Conservation (phyloP, 2,888 invertebrate species). For the Arenicola marina region DNA sequence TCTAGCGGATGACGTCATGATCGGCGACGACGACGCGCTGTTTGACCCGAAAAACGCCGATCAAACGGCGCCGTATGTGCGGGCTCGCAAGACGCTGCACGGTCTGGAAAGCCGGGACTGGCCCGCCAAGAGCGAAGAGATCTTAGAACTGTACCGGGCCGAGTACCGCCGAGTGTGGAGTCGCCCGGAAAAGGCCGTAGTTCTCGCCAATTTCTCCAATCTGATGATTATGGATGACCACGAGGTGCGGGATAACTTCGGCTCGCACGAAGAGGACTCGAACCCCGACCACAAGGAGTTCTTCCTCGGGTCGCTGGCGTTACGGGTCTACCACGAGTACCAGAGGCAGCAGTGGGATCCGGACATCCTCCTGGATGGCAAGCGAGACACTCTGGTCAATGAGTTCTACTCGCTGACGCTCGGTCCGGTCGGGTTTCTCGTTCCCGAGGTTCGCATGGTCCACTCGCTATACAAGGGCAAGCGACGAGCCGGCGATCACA, state of each 20-base stretch:
- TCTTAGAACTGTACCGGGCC: not conserved
- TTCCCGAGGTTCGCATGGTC: conserved; percentile 4
- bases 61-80: not conserved
- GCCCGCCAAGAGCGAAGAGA: not conserved
- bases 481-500: not conserved
- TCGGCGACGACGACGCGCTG: not conserved
- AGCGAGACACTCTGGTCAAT: not conserved
- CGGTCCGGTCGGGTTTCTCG: conserved; percentile 8
- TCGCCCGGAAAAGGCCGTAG: not conserved
- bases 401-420: conserved; percentile 1
- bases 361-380: conserved; percentile 2
- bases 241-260: conserved; percentile 12
- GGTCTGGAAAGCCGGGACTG: not conserved
- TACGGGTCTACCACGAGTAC: conserved; percentile 10
- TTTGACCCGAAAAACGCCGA: not conserved
- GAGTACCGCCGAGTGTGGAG: not conserved
- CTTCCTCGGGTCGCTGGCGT: conserved; percentile 5
- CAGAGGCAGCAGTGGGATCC: conserved; percentile 14
- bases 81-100: not conserved
- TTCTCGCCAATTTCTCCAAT: conserved; percentile 8
- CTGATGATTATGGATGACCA: conserved; percentile 16
- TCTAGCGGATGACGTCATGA: not conserved
- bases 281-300: conserved; percentile 5
- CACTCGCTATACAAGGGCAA: not conserved
- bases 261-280: not conserved